phyloP scores from a whole-genome alignment of 2,797 vertebrate genomes.

The Sebastes umbrosus region DNA sequence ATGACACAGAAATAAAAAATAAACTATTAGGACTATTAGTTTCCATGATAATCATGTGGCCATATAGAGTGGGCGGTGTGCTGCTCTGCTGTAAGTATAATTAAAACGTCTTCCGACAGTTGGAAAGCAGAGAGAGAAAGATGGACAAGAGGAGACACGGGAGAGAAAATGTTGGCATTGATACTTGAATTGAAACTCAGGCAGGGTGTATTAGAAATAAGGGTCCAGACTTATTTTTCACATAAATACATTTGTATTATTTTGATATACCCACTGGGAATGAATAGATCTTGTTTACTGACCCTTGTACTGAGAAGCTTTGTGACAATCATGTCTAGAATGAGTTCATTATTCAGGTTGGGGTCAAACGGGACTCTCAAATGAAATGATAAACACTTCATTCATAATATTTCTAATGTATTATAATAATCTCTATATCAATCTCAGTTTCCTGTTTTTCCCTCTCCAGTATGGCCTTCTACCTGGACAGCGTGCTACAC shows the following conservation, averaged over 20 bases:
- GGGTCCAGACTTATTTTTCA: neutral
- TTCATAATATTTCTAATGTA: neutral
- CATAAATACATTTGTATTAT: neutral
- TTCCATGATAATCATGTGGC: neutral
- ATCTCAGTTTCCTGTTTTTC: neutral
- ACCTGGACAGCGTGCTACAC: conserved; percentile 86
- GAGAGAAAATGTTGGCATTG: neutral
- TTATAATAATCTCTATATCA: neutral
- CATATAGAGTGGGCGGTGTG: neutral
- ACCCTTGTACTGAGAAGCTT: neutral
- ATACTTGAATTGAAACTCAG: neutral
- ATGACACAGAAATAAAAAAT: neutral
- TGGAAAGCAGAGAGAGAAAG: neutral
- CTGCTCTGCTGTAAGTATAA: neutral
- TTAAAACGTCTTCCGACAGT: neutral
- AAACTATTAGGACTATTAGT: neutral
- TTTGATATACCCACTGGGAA: neutral
- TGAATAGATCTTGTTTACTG: neutral
- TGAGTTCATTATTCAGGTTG: neutral
- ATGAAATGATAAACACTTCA: neutral
- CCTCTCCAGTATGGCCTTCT: conserved; percentile 91
- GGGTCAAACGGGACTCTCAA: neutral
- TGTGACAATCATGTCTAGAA: neutral
- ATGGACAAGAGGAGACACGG: neutral
- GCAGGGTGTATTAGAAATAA: neutral